Conservation (phyloP, 2,888 invertebrate genomes). For the Venustoraphidia nigricollis region DNA sequence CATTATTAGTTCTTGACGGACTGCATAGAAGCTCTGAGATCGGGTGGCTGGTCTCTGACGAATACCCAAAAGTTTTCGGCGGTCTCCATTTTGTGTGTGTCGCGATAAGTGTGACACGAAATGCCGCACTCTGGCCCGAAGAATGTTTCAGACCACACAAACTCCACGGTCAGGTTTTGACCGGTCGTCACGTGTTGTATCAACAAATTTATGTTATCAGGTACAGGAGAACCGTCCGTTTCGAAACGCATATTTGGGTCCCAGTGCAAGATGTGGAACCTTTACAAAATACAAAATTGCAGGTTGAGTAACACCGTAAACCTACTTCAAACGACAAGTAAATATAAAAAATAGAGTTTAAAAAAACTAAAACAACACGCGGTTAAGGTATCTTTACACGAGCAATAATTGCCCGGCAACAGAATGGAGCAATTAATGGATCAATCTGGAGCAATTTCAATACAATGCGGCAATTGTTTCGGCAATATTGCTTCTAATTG, state of each 20-base stretch:
- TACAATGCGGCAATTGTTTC: too few species aligned
- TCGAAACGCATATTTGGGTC: slow-evolving; percentile 19
- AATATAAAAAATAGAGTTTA: too few species aligned
- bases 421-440: too few species aligned
- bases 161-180: too few species aligned
- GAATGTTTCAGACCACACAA: slow-evolving; percentile 21
- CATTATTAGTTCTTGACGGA: too few species aligned
- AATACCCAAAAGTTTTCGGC: slow-evolving; percentile 21
- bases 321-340: too few species aligned
- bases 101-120: slow-evolving; percentile 16
- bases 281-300: slow-evolving; percentile 23
- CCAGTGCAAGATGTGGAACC: slow-evolving; percentile 24
- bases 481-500: too few species aligned
- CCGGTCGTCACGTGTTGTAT: slow-evolving; percentile 16
- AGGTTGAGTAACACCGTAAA: slow-evolving; percentile 15
- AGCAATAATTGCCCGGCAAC: too few species aligned
- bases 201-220: slow-evolving; percentile 19
- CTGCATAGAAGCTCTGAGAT: too few species aligned
- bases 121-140: slow-evolving; percentile 22
- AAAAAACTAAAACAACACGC: too few species aligned
- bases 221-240: slow-evolving; percentile 19
- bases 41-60: slow-evolving; percentile 4
- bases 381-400: too few species aligned
- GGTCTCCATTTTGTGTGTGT: slow-evolving; percentile 20
- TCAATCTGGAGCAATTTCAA: too few species aligned